Conservation (phyloP, 2,888 invertebrate genomes). For the Anthophora plumipes region DNA sequence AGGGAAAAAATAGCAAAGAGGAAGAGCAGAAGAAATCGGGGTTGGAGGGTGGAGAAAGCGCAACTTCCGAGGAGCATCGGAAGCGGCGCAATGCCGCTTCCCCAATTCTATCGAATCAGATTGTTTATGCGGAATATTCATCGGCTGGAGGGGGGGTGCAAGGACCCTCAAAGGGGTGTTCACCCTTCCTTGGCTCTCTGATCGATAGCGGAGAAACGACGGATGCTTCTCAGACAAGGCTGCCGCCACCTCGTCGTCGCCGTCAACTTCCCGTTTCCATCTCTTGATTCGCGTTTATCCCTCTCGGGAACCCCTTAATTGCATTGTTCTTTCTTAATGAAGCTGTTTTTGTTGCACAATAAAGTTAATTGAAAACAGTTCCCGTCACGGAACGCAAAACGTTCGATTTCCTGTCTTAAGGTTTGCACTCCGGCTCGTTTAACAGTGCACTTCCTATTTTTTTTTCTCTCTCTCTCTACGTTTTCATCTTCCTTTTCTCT, state of each 20-base stretch:
- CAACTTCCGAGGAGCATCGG: conserved; percentile 20
- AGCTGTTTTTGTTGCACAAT: conserved; percentile 71
- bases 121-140: conserved; percentile 74
- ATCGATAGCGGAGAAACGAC: conserved; percentile 73
- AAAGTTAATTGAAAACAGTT: conserved; percentile 69
- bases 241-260: conserved; percentile 51
- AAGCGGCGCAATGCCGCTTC: conserved; percentile 30
- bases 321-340: conserved; percentile 71
- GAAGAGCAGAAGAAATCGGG: conserved; percentile 9
- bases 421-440: conserved; percentile 6
- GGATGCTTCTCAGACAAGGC: conserved; percentile 71
- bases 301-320: conserved; percentile 68
- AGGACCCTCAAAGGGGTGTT: conserved; percentile 68
- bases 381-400: conserved; percentile 50
- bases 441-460: conserved; percentile 9
- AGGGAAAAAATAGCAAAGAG: not conserved
- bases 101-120: conserved; percentile 68
- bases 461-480: not conserved
- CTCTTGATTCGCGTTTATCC: conserved; percentile 64
- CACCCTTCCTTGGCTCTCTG: conserved; percentile 67
- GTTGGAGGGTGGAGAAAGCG: conserved; percentile 30
- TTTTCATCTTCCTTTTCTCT: conserved; percentile 2
- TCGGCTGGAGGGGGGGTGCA: conserved; percentile 55
- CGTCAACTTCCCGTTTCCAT: conserved; percentile 22
- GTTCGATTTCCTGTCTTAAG: conserved; percentile 56